Conservation (phyloP, 1,140 invertebrate species). For the Brachionus sp. region DNA sequence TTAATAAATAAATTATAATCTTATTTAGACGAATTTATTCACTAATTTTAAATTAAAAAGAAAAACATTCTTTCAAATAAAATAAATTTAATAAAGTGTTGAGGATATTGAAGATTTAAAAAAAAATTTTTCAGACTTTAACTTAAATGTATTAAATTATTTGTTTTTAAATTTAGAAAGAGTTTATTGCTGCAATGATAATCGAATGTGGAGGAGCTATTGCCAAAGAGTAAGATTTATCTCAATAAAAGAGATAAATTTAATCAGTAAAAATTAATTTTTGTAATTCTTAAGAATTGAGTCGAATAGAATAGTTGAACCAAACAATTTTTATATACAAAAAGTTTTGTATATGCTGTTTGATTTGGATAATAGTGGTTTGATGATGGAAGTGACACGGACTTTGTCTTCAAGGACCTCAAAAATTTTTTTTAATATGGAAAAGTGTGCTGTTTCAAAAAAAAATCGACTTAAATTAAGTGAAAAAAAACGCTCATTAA, state of each 20-base stretch:
- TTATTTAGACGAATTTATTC: too few species aligned
- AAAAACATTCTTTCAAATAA: too few species aligned
- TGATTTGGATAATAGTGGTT: constrained; percentile 18
- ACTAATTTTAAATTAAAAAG: too few species aligned
- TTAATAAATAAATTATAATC: too few species aligned
- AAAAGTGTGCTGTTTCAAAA: background rate
- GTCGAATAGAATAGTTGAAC: background rate
- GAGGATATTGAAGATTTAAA: too few species aligned
- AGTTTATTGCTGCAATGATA: background rate
- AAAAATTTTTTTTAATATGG: background rate
- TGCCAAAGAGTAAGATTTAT: background rate
- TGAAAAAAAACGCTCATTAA: background rate
- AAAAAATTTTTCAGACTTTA: too few species aligned
- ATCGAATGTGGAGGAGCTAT: background rate
- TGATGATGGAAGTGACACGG: background rate
- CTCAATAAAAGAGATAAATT: background rate
- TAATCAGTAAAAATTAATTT: too few species aligned
- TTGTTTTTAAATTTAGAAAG: background rate
- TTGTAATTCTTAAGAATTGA: background rate
- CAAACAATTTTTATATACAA: constrained; percentile 7
- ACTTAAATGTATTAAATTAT: too few species aligned
- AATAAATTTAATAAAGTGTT: too few species aligned
- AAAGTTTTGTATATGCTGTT: background rate
- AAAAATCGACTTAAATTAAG: background rate
- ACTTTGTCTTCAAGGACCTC: background rate